phyloP scores from a whole-genome alignment of 2,888 invertebrate genomes.

The Dynastes maya region DNA sequence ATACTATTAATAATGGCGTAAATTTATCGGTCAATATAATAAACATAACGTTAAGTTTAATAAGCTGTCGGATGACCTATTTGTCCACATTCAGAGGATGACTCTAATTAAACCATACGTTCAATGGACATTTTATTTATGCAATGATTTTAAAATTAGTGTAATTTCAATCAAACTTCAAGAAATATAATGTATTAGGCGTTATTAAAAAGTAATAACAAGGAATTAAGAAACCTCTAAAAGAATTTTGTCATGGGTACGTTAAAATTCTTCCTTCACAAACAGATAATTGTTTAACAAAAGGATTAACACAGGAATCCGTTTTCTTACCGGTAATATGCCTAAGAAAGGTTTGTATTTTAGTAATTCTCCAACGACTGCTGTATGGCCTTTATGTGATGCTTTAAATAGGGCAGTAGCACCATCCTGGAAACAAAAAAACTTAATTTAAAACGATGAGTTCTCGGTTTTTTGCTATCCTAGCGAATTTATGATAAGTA shows the following conservation, averaged over 20 bases:
- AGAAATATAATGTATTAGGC: no score
- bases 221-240: no score
- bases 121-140: not conserved
- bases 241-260: no score
- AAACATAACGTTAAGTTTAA: not conserved
- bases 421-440: constrained; percentile 80
- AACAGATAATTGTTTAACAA: no score
- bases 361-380: constrained; percentile 88
- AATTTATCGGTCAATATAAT: constrained; percentile 9
- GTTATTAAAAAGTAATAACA: no score
- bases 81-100: constrained; percentile 4
- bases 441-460: not conserved
- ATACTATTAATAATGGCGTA: not conserved
- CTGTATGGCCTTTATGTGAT: constrained; percentile 93
- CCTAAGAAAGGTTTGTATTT: constrained; percentile 87
- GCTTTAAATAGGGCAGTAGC: constrained; percentile 96
- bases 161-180: no score
- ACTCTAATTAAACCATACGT: not conserved
- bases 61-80: not conserved
- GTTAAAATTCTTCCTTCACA: no score
- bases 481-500: no score
- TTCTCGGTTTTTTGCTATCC: no score
- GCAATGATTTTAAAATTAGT: no score
- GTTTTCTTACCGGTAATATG: constrained; percentile 79
- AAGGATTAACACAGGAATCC: no score